Base-by-base conservation (phyloP, 2,888 invertebrate species). In the Lampropteryx suffumata region DNA sequence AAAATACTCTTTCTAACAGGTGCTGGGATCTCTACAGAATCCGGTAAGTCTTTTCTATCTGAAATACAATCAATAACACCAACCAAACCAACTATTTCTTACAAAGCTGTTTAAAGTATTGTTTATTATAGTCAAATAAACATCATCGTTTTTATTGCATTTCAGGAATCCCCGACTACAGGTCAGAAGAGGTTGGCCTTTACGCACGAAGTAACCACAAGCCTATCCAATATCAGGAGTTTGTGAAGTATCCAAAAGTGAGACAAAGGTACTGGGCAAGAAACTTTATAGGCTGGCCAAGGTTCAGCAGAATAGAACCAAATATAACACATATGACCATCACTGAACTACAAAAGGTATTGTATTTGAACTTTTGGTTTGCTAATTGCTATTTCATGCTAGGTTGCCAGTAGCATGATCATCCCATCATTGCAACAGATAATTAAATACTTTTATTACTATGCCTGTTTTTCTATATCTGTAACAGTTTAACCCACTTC, bases 21-120 rank as follows among this genome's bases (percentile, higher is more conserved):
- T 9, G 99, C 99, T 60, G 99, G 99, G 24, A 94, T 99, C 67
- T 99, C 99, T 0, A 99, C 99, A 1, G 99, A 99, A 92, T 97
- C 97, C 73, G 94, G 94, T 94, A 78, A 67, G 64, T 63, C 2
- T 13, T 6, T 5, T 6, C 7, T 6, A 24, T 1, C 5, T 24
- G 17, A 17, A 24, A 7, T 24, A 24, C 24, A 24, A 4, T 7
- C 7, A 1, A 24, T 5, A 24, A 7, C 7, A 3, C 5, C 24
- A 24, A 24, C 3, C 5, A 21, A 21, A 21, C 2, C 21, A 21
- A 21, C 21, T 21, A 21, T 21, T 21, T 21, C 21, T 21, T 3
- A 21, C 30, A 12, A 11, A 28, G n/a, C n/a, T 28, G 10, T 12
- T n/a, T n/a, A n/a, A n/a, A n/a, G n/a, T n/a, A n/a, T n/a, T n/a